phyloP scores from a whole-genome alignment of 2,888 invertebrate genomes.

The Lissocephala sabroskyi region DNA sequence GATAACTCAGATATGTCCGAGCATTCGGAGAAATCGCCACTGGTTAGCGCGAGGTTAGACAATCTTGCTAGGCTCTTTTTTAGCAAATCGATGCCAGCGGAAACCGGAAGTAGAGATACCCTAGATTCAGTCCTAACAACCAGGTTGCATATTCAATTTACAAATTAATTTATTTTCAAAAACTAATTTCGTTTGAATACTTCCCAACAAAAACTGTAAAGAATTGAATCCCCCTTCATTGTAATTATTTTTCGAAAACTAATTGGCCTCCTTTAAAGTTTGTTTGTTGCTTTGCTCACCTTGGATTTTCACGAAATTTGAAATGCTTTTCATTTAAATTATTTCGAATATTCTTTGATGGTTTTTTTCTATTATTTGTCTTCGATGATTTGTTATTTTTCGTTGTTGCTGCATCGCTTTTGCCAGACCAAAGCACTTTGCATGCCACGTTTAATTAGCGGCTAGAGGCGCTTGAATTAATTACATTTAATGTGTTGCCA shows the following conservation, averaged over 20 bases:
- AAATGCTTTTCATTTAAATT: too few relatives aligned
- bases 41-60: constrained; percentile 82
- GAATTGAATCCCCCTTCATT: too few relatives aligned
- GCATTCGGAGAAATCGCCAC: constrained; percentile 77
- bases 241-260: too few relatives aligned
- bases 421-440: constrained; percentile 40
- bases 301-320: constrained; percentile 17
- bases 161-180: constrained; percentile 3
- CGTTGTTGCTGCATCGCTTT: constrained; percentile 14
- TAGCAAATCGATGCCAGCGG: constrained; percentile 75
- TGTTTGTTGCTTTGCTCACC: constrained; percentile 12
- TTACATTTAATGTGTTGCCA: constrained; percentile 34
- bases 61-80: constrained; percentile 84
- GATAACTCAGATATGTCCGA: constrained; percentile 73
- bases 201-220: too few relatives aligned
- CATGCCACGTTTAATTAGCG: constrained; percentile 38
- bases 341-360: too few relatives aligned
- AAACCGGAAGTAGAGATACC: constrained; percentile 72
- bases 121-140: constrained; percentile 72
- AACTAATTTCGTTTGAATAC: neutral
- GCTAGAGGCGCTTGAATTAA: constrained; percentile 33
- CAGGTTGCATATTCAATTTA: constrained; percentile 68
- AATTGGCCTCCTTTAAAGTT: too few relatives aligned
- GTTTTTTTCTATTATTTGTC: too few relatives aligned
- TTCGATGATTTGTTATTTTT: constrained; percentile 16